phyloP scores from a whole-genome alignment of 1,140 invertebrate species.

The Diorhabda elongata region DNA sequence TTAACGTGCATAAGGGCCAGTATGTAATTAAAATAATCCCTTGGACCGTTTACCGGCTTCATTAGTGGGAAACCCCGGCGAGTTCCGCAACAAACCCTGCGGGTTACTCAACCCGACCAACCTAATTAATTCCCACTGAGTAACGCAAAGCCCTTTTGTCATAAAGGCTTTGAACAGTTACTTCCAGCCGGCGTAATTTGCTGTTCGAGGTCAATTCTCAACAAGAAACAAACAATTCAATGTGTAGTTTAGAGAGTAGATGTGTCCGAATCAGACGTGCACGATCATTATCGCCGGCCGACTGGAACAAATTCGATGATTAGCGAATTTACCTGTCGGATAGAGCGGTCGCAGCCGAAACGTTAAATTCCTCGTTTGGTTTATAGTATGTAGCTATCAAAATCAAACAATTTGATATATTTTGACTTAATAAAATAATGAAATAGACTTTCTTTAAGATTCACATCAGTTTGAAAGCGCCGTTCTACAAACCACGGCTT shows the following conservation, averaged over 20 bases:
- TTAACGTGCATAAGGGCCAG: neutral
- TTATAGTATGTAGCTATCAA: neutral
- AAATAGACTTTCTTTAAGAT: too few relatives aligned
- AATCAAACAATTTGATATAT: too few relatives aligned
- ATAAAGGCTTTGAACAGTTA: constrained; percentile 22
- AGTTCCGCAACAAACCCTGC: constrained; percentile 14
- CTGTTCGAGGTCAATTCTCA: constrained; percentile 4
- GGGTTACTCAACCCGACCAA: constrained; percentile 20
- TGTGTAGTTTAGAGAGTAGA: constrained; percentile 18
- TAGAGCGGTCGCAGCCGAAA: neutral
- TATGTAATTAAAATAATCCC: constrained; percentile 7
- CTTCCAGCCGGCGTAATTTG: constrained; percentile 19
- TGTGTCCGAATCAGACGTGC: constrained; percentile 23
- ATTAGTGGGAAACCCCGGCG: constrained; percentile 11
- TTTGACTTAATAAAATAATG: too few relatives aligned
- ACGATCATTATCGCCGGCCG: neutral
- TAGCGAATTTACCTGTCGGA: neutral
- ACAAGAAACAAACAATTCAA: constrained; percentile 14
- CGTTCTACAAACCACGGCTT: too few relatives aligned
- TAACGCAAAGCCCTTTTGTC: constrained; percentile 23
- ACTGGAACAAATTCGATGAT: constrained; percentile 2
- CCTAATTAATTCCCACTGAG: constrained; percentile 29
- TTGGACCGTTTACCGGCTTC: neutral
- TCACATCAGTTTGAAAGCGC: too few relatives aligned
- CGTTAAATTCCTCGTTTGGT: neutral